phyloP scores from a whole-genome alignment of 2,113 vertebrate genomes.

The Actenoides lindsayi region DNA sequence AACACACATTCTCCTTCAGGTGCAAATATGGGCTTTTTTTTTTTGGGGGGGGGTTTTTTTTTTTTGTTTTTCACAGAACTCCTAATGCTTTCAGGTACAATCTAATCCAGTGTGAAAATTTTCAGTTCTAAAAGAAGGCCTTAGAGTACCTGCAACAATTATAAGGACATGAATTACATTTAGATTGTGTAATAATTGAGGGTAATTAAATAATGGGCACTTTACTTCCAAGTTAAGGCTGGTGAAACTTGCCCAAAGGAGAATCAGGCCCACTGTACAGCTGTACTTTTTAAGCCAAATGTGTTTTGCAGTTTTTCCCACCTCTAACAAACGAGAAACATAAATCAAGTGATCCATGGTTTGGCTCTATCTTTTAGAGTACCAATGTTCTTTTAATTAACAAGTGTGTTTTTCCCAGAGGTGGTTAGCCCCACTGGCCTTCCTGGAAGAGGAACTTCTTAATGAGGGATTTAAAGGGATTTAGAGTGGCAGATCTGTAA shows the following conservation, averaged over 20 bases:
- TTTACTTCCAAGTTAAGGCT: not conserved
- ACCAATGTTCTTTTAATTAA: slow-evolving; percentile 27
- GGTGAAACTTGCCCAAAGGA: not conserved
- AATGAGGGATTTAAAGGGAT: not conserved
- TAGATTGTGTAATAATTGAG: not conserved
- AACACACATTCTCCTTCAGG: not conserved
- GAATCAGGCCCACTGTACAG: not conserved
- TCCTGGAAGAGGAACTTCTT: slow-evolving; percentile 1
- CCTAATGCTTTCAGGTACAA: not conserved
- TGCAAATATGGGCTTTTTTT: not conserved
- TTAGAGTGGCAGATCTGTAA: not conserved
- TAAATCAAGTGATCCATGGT: not conserved
- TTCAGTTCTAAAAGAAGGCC: not conserved
- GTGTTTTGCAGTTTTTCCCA: not conserved
- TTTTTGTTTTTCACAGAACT: not conserved
- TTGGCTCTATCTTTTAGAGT: not conserved
- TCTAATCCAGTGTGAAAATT: not conserved
- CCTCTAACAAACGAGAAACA: not conserved
- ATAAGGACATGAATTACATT: not conserved
- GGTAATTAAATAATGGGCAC: not conserved
- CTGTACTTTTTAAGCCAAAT: not conserved
- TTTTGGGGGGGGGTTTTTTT: not conserved
- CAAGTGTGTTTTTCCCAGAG: not conserved
- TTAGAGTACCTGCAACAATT: not conserved
- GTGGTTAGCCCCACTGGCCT: not conserved